Evolutionary conservation across 2,113 vertebrate genomes (phyloP).

Genomic region (Nesoenas mayeri): DNA sequence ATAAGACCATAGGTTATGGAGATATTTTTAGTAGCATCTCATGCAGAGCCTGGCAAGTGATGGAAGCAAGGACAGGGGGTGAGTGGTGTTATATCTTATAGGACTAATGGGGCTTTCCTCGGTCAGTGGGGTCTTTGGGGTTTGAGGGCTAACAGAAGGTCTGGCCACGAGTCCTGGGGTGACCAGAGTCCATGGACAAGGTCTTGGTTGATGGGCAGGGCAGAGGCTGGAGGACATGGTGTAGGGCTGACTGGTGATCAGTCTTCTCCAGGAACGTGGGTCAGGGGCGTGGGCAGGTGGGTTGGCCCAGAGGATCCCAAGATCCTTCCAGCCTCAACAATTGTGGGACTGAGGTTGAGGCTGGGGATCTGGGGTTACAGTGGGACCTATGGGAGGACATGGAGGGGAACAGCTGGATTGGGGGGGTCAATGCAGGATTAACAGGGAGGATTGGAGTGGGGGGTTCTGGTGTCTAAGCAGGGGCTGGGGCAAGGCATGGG

Average conservation of each 20-base stretch:
- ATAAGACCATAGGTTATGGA: neutral
- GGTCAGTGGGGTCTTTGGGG: neutral
- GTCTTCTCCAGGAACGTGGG: neutral
- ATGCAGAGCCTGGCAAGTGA: neutral
- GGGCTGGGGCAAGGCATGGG: neutral
- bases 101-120: neutral
- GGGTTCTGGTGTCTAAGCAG: neutral
- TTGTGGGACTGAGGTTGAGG: neutral
- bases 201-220: neutral
- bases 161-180: neutral
- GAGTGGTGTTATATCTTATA: neutral
- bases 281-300: rapidly evolving
- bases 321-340: neutral
- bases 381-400: neutral
- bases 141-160: neutral
- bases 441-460: neutral
- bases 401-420: rapidly evolving
- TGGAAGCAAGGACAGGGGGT: neutral
- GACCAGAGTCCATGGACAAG: neutral
- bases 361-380: neutral
- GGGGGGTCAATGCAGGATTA: neutral
- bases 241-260: neutral
- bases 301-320: neutral
- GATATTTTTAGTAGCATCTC: neutral
- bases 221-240: neutral